A percentile compares a stretch with the other conserved stretches of the same genome.
These are phyloP conservation scores for Gymnocheta viridis DNA, from an alignment of 2,888 invertebrate species.

Conservation along the genomic window DNA sequence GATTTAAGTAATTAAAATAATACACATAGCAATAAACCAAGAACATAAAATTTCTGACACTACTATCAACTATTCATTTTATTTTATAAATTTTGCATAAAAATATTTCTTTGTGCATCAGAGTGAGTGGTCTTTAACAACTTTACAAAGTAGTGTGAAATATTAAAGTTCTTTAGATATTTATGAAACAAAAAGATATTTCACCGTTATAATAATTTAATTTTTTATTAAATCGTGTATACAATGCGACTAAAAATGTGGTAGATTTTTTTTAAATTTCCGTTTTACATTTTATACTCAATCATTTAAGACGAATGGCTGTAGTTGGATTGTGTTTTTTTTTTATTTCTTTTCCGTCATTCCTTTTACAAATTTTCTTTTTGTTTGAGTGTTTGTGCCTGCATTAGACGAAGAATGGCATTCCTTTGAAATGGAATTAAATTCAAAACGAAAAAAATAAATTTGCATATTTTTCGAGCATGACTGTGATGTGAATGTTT, in stretches of 20 bases:
- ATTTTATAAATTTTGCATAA: neutral
- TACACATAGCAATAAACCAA: neutral
- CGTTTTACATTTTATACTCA: slow-evolving; percentile 50
- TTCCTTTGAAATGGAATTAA: slow-evolving; percentile 52
- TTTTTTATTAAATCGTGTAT: neutral
- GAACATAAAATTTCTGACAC: neutral
- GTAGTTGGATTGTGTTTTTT: slow-evolving; percentile 22
- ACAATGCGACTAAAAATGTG: neutral
- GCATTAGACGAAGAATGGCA: slow-evolving; percentile 14
- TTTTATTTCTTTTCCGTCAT: slow-evolving; percentile 37
- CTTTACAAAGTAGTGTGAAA: slow-evolving; percentile 24
- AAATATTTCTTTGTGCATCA: slow-evolving; percentile 29
- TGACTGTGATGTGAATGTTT: too few species aligned
- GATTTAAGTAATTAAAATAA: slow-evolving; percentile 37
- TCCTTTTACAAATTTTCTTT: slow-evolving; percentile 6
- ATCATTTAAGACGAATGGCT: slow-evolving; percentile 46
- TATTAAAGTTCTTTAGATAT: slow-evolving; percentile 18
- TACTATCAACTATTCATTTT: slow-evolving; percentile 6
- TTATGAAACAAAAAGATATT: neutral
- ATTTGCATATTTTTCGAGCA: too few species aligned
- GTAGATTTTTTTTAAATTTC: neutral
- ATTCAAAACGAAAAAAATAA: slow-evolving; percentile 37
- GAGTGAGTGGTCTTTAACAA: slow-evolving; percentile 49
- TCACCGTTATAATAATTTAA: neutral
- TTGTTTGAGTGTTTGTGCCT: slow-evolving; percentile 19